A percentile compares a stretch with the other conserved stretches of the same genome.
Evolutionary conservation across 2,888 invertebrate species (phyloP).

Genomic region (Gastracanthus pulcherrimus): DNA sequence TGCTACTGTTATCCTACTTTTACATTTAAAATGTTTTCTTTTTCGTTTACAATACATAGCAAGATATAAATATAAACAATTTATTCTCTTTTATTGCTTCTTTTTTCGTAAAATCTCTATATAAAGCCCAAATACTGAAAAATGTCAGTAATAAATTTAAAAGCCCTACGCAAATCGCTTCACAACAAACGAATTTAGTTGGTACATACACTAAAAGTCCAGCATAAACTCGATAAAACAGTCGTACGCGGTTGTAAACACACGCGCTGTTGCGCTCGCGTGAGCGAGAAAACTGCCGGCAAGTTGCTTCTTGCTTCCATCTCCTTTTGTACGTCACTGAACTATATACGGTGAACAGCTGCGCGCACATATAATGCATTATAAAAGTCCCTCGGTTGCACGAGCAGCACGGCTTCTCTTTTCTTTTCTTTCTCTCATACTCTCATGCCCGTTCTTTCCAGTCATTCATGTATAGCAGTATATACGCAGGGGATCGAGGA

Average conservation of each 20-base stretch:
- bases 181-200: not conserved
- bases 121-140: too few relatives aligned
- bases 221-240: not conserved
- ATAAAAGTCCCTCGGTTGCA: conserved; percentile 28
- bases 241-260: not conserved
- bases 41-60: too few relatives aligned
- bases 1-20: too few relatives aligned
- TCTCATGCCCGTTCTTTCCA: not conserved
- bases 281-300: not conserved
- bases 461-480: not conserved
- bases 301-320: conserved; percentile 17
- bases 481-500: not conserved
- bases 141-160: not conserved
- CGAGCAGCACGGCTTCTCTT: not conserved
- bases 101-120: not conserved
- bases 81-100: too few relatives aligned
- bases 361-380: conserved; percentile 35
- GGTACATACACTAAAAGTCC: not conserved
- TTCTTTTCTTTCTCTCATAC: conserved; percentile 4
- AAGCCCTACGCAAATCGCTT: not conserved
- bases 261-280: not conserved
- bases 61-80: too few relatives aligned
- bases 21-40: too few relatives aligned
- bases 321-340: not conserved
- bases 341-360: conserved; percentile 29